Evolutionary conservation across 2,888 invertebrate genomes (phyloP).

Genomic region (Cataglyphis cursor): DNA sequence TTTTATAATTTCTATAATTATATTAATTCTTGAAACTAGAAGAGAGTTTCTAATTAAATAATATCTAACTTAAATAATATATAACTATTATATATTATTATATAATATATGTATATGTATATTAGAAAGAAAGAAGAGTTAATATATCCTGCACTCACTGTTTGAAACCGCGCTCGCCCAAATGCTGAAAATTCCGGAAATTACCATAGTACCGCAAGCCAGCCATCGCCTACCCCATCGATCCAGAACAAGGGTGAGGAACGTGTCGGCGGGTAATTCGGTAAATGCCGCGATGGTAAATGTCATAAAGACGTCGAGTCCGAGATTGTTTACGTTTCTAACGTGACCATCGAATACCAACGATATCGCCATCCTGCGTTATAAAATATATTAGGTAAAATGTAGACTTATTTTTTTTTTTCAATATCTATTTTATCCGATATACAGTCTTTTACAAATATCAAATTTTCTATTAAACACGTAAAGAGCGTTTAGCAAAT

Average conservation of each 20-base stretch:
- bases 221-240: constrained; percentile 95
- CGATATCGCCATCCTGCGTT: constrained; percentile 92
- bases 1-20: background rate
- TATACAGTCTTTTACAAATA: background rate
- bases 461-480: background rate
- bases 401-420: background rate
- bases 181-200: constrained; percentile 93
- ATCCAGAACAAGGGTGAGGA: constrained; percentile 92
- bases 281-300: constrained; percentile 95
- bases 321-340: constrained; percentile 94
- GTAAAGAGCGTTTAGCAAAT: background rate
- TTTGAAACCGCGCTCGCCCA: constrained; percentile 92
- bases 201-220: constrained; percentile 93
- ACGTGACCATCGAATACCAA: constrained; percentile 96
- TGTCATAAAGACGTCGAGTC: constrained; percentile 94
- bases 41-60: background rate
- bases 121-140: background rate
- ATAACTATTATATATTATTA: background rate
- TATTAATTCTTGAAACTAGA: background rate
- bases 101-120: background rate
- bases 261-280: constrained; percentile 94
- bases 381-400: background rate
- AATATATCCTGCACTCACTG: constrained; percentile 87
- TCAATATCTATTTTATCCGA: constrained; percentile 13
- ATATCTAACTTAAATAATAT: background rate